A percentile compares a stretch with the other conserved stretches of the same genome.
Conservation (phyloP, 2,888 invertebrate species). For the Cantharis rufa region DNA sequence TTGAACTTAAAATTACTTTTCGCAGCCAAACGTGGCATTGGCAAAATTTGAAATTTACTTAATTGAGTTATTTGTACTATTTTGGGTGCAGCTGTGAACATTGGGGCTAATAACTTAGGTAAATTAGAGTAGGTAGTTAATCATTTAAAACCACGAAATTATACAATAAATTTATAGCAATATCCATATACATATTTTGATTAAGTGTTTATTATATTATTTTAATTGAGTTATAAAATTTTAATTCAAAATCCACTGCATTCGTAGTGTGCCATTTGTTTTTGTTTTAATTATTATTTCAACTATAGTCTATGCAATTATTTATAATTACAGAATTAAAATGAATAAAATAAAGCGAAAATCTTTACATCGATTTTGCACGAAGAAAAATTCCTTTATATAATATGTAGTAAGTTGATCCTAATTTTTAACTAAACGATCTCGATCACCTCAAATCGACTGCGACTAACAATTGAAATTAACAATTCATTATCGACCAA, state of each 20-base stretch:
- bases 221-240: neutral
- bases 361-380: neutral
- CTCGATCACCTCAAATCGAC: too few species aligned
- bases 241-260: neutral
- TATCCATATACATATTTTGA: neutral
- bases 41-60: conserved; percentile 7
- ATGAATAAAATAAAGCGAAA: neutral
- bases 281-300: neutral
- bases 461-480: too few species aligned
- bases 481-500: too few species aligned
- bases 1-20: neutral
- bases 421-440: neutral
- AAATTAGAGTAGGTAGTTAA: conserved; percentile 11
- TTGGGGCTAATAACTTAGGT: conserved; percentile 17
- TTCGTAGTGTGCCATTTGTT: neutral
- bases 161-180: conserved; percentile 3
- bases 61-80: conserved; percentile 4
- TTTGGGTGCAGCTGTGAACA: conserved; percentile 9
- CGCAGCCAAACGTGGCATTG: neutral
- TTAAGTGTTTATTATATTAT: neutral
- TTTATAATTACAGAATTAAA: too few species aligned
- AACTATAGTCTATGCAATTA: neutral
- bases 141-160: conserved; percentile 9
- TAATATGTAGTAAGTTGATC: neutral
- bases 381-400: neutral